Conservation (phyloP, 2,113 vertebrate species). For the Notechis scutatus region DNA sequence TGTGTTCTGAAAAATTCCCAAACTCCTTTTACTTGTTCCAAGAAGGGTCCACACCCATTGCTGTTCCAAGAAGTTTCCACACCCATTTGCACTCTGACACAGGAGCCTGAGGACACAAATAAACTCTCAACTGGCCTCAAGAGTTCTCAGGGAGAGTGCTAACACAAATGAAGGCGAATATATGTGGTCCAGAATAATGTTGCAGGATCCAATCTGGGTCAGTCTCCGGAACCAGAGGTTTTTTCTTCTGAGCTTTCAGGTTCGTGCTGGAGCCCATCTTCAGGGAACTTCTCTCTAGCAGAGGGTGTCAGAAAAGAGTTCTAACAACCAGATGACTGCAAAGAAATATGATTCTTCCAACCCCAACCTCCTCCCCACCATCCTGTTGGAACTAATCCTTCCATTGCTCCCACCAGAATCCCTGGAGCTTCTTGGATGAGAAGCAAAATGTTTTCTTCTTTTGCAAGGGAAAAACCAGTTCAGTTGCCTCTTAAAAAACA, state of each 20-base stretch:
- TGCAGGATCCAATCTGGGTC: too few species aligned
- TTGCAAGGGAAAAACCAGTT: background rate
- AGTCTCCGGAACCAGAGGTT: background rate
- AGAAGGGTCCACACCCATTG: too few species aligned
- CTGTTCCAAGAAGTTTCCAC: background rate
- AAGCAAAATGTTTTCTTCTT: background rate
- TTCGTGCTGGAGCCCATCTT: background rate
- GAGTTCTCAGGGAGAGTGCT: background rate
- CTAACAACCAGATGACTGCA: background rate
- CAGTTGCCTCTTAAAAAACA: background rate
- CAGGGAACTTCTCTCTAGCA: background rate
- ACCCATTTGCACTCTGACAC: background rate
- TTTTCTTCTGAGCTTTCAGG: background rate
- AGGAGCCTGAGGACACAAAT: too few species aligned
- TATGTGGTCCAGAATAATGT: too few species aligned
- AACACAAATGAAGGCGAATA: too few species aligned
- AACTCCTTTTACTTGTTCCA: too few species aligned
- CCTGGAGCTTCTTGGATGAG: background rate
- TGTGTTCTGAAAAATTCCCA: too few species aligned
- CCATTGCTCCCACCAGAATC: background rate
- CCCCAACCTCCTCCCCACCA: too few species aligned
- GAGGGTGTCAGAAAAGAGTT: too few species aligned
- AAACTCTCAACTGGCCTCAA: background rate
- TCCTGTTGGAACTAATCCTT: background rate
- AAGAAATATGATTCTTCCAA: background rate